Base-by-base conservation (phyloP, 2,888 invertebrate genomes). In the Leptopterna dolabrata region DNA sequence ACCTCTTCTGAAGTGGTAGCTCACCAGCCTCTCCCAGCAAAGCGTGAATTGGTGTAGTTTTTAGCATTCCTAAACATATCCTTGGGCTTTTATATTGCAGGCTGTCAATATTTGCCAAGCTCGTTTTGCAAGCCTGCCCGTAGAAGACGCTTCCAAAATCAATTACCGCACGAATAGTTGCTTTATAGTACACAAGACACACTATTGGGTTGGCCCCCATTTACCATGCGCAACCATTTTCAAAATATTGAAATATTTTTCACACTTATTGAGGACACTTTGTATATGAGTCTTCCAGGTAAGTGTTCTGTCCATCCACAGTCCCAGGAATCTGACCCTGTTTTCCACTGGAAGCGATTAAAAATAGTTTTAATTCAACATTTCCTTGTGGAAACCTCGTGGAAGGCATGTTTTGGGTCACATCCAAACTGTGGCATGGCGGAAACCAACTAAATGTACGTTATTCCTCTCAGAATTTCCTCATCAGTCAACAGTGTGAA, bases 251-350 rank as follows among this genome's bases (percentile, higher is more conserved):
- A 76, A 30, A 29, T 76, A 29, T 76, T 76, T 76, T 29, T 76
- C 76, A 30, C 36, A 30, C 29, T 76, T 76, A 4, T 41, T 16
- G 4, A 76, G 11, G 30, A 29, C 19, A 29, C 19, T 6, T 29
- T 76, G 16, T 29, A 76, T 76, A 11, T 76, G 76, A 29, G 16
- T 30, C n/a, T 76, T 76, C 76, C 76, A 76, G 29, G 76, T 76
- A 4, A 76, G 29, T 19, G 55, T 55, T 55, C 19, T 55, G 7
- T 55, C 55, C 55, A 55, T 55, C 55, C n/a, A 55, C 19, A 55
- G 24, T 55, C 55, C 55, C 1, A 55, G 55, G 9, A 55, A 55
- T 55, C 19, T 13, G 2, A 55, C 55, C 2, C 19, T 55, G 19
- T 55, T 55, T 19, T 19, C 19, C n/a, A 55, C 55, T n/a, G 55